Evolutionary conservation across 2,113 vertebrate genomes (phyloP), one percentile per base, ranked within the genome.

Genomic region (Gymnorhina tibicen): DNA sequence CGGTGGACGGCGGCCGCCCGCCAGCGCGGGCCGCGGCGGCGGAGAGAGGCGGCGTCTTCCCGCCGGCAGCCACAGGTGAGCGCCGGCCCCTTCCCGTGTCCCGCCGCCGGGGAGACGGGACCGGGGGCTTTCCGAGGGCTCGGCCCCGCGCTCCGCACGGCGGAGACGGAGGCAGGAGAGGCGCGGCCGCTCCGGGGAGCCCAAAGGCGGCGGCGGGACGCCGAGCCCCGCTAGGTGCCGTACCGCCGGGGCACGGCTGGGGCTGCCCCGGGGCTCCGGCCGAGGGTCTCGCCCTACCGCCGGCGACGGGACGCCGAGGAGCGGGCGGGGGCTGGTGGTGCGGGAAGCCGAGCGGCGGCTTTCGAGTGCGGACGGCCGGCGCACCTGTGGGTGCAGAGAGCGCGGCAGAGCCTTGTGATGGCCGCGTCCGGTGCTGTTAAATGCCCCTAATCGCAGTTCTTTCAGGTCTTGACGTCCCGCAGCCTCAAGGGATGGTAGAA

Each of bases 31-130:
- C 82, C 59, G 60, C 87, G 79, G 75, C 92, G 42, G 96, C 64
- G 28, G 88, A 96, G n/a, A 87, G 85, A 80, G 89, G 70, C 81
- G 49, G 93, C 16, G 23, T 96, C 70, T 98, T 96, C 73, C 96
- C 83, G 73, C 96, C 91, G 27, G 89, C 89, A 63, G 88, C 78
- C 74, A 89, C 95, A 93, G 93, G 91, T 96, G 95, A 96, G 95
- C 85, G 81, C 76, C 67, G 50, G 35, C 44, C 91, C 67, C 67
- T 23, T 55, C 37, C 53, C 44, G 24, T 49, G 74, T 35, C 62
- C 73, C 44, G 4, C 62, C 22, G 30, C 42, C 37, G 74, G 41
- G n/a, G 7, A 70, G 47, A 37, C 7, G 41, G 55, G 14, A 7
- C 28, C 6, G 37, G 24, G 46, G 46, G 41, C 27, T 46, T 39